Base-by-base conservation (phyloP, 1,140 invertebrate species). In the Drosophila paulistorum region DNA sequence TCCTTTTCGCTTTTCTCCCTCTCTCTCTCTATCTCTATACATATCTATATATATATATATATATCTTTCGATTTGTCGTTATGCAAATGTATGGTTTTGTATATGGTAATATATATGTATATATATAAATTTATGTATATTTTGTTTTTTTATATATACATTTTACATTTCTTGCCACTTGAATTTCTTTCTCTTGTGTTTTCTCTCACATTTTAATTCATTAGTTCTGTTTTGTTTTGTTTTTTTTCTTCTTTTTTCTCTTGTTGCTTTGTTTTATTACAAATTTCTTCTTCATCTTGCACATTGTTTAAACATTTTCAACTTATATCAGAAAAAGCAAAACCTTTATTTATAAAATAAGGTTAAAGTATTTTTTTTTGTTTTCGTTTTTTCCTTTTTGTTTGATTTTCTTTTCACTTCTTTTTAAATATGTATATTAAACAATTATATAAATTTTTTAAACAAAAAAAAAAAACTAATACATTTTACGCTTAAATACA, bases 241-340 rank as follows among this genome's bases (percentile, higher is more conserved):
- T 54, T 14, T 68, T 41, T 42, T 57, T 37, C 9, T 69, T 39
- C 14, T 35, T 61, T 35, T 14, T 11, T n/a, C 6, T 63, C 39
- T 45, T 30, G 33, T 57, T 30, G 54, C 33, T 57, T 57, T 57
- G 26, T 57, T 58, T 30, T 74, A 71, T 59, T 84, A 65, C 71
- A 76, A 76, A 69, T 69, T 33, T 68, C 62, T 35, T 60, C 61
- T 65, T 68, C 63, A 63, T 64, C 59, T 59, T 75, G 71, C 73
- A 59, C 65, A 54, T 62, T 13, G 7, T 48, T 48, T 63, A 51
- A 51, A 51, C 3, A 14, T 81, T 58, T 59, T 65, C 37, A 41
- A 74, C 68, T 81, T 75, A 89, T 79, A 79, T 48, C 61, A 23
- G 48, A 77, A 94, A 41, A 60, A 69, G 66, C 65, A 45, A 69